Evolutionary conservation across 2,888 invertebrate genomes (phyloP).

Genomic region (Calliscelio sp.): DNA sequence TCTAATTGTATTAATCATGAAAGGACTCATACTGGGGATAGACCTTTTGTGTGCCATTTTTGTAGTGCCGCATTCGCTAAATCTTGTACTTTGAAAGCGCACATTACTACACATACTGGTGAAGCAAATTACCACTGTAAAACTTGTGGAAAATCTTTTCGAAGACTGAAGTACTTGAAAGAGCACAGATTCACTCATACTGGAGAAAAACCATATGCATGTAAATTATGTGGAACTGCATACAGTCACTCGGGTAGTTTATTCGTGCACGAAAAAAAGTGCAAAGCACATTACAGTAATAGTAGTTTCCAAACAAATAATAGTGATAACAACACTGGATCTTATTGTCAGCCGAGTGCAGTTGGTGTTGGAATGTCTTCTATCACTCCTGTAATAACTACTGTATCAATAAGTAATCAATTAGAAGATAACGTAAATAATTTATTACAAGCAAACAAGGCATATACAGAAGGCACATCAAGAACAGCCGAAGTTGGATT

Average conservation of each 20-base stretch:
- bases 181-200: not conserved
- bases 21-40: slow-evolving; percentile 83
- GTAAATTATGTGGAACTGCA: slow-evolving; percentile 80
- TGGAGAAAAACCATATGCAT: not conserved
- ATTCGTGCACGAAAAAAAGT: slow-evolving; percentile 83
- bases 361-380: slow-evolving; percentile 27
- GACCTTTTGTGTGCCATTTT: slow-evolving; percentile 83
- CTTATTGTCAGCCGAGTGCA: slow-evolving; percentile 62
- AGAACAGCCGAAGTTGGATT: slow-evolving; percentile 27
- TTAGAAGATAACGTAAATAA: not conserved
- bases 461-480: slow-evolving; percentile 34
- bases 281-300: slow-evolving; percentile 77
- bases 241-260: slow-evolving; percentile 84
- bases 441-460: slow-evolving; percentile 22
- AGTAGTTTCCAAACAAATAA: slow-evolving; percentile 72
- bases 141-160: slow-evolving; percentile 83
- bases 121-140: slow-evolving; percentile 84
- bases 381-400: slow-evolving; percentile 72
- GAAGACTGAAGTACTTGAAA: slow-evolving; percentile 82
- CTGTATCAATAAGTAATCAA: slow-evolving; percentile 70
- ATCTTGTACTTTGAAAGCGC: slow-evolving; percentile 83
- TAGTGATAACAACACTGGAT: slow-evolving; percentile 67
- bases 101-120: slow-evolving; percentile 83
- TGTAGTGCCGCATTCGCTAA: slow-evolving; percentile 84
- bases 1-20: slow-evolving; percentile 84